phyloP scores from a whole-genome alignment of 1,140 invertebrate species.

The Drosophila jambulina region DNA sequence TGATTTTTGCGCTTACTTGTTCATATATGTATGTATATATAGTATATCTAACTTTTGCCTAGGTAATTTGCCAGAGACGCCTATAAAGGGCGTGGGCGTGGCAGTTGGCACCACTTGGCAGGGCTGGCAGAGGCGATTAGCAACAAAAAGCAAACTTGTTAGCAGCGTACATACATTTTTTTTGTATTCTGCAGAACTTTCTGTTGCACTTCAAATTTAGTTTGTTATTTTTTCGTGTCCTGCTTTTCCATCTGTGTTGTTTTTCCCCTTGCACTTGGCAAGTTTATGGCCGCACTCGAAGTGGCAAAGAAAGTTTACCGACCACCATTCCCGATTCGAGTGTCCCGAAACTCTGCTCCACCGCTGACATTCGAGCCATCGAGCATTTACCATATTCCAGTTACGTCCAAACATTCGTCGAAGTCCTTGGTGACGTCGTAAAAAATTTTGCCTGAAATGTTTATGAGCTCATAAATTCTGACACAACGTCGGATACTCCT shows the following conservation, averaged over 20 bases:
- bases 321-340: conserved; percentile 20
- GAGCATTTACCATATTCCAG: conserved; percentile 20
- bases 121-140: conserved; percentile 40
- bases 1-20: conserved; percentile 38
- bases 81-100: conserved; percentile 21
- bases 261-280: conserved; percentile 62
- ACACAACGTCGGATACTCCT: conserved; percentile 22
- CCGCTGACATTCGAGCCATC: conserved; percentile 32
- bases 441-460: conserved; percentile 64
- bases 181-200: conserved; percentile 40
- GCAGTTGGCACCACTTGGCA: conserved; percentile 9
- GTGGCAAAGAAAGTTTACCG: conserved; percentile 63
- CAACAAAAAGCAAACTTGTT: conserved; percentile 34
- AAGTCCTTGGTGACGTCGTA: conserved; percentile 52
- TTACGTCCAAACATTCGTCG: conserved; percentile 3
- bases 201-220: conserved; percentile 47
- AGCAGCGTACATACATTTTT: conserved; percentile 17
- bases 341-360: conserved; percentile 16
- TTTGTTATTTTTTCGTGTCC: conserved; percentile 30
- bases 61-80: conserved; percentile 68
- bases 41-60: conserved; percentile 50
- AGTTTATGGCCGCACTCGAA: conserved; percentile 62
- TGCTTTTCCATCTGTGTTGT: conserved; percentile 11
- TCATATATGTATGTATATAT: background rate
- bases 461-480: conserved; percentile 75